Evolutionary conservation across 2,113 vertebrate genomes (phyloP).

Genomic region (Varanus salvator): DNA sequence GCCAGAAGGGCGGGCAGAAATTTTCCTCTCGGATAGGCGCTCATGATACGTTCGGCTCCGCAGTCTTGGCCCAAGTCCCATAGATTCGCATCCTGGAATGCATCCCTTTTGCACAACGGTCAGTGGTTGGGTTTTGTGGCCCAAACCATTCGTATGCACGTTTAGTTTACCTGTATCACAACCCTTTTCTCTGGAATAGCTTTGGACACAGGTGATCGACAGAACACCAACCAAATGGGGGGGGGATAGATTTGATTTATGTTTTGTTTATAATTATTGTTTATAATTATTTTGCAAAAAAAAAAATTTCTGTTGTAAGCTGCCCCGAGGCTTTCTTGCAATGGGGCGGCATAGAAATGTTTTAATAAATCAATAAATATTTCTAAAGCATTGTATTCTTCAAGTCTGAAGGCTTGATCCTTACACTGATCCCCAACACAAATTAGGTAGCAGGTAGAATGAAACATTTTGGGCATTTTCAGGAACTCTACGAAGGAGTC

Average conservation of each 20-base stretch:
- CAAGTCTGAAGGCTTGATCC: neutral
- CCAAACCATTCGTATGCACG: neutral
- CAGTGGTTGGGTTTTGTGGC: neutral
- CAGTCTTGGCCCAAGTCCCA: neutral
- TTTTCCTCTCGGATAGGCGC: neutral
- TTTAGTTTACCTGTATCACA: neutral
- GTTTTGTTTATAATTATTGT: too few species aligned
- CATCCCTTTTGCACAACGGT: neutral
- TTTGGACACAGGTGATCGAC: too few species aligned
- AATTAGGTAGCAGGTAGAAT: neutral
- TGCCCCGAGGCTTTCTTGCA: too few species aligned
- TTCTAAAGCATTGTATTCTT: neutral
- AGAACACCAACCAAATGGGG: neutral
- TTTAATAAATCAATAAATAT: too few species aligned
- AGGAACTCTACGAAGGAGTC: too few species aligned
- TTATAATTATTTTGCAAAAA: too few species aligned
- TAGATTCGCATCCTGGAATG: accelerated
- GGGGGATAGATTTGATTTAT: too few species aligned
- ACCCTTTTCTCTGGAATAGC: neutral
- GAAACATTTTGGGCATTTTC: neutral
- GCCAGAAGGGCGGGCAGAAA: neutral
- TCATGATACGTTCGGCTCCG: conserved; percentile 16
- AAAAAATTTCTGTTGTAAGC: too few species aligned
- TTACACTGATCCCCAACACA: neutral
- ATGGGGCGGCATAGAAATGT: too few species aligned